These are phyloP conservation scores for Oreochromis spilurus DNA, from an alignment of 2,113 vertebrate species.

Conservation along the genomic window DNA sequence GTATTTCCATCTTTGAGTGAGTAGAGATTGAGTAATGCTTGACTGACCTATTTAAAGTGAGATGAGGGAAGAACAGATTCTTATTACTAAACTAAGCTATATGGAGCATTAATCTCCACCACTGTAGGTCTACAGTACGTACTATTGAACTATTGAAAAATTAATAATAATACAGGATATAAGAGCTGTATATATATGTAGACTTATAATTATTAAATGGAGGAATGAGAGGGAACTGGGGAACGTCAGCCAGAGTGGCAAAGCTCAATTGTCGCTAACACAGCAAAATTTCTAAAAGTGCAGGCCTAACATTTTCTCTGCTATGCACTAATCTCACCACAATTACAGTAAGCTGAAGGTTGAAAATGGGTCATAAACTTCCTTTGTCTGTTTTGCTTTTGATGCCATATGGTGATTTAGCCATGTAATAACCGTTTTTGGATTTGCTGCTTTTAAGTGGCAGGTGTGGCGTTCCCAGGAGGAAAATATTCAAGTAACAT, in stretches of 20 bases:
- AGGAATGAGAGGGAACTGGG: background rate
- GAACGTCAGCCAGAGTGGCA: background rate
- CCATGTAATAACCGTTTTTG: slow-evolving; percentile 41
- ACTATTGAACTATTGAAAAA: background rate
- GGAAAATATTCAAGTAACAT: background rate
- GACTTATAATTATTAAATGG: background rate
- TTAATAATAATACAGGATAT: background rate
- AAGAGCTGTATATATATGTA: background rate
- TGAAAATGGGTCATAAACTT: slow-evolving; percentile 18
- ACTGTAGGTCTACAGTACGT: background rate
- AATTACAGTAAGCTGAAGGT: slow-evolving; percentile 10
- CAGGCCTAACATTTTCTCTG: slow-evolving; percentile 30
- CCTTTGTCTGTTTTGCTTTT: slow-evolving; percentile 21
- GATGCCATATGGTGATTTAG: background rate
- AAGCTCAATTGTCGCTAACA: background rate
- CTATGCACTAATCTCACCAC: background rate
- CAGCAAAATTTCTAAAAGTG: slow-evolving; percentile 25
- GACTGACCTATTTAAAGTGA: background rate
- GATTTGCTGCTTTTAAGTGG: slow-evolving; percentile 10
- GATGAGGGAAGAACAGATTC: background rate
- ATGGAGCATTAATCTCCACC: background rate
- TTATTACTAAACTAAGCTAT: background rate
- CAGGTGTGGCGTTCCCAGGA: slow-evolving; percentile 34
- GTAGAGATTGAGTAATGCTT: background rate
- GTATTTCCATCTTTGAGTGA: background rate